A percentile compares a stretch with the other conserved stretches of the same genome.
Evolutionary conservation across 2,888 invertebrate genomes (phyloP).

Genomic region (Rhingia rostrata): DNA sequence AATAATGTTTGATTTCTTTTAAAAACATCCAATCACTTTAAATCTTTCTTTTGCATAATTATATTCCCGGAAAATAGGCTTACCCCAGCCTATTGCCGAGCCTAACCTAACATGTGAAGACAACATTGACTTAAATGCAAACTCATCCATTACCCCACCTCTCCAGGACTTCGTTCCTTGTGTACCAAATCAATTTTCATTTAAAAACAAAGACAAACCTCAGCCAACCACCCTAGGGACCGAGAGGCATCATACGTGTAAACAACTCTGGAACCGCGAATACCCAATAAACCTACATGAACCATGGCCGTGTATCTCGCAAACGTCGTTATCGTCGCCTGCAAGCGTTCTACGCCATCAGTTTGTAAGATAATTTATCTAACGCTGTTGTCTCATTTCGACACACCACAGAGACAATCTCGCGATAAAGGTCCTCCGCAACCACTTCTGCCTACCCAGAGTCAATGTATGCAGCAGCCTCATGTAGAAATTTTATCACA

Average conservation of each 20-base stretch:
- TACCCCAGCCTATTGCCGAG: too few relatives aligned
- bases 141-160: too few relatives aligned
- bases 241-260: slow-evolving; percentile 36
- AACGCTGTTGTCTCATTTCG: slow-evolving; percentile 57
- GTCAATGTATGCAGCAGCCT: not conserved
- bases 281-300: slow-evolving; percentile 55
- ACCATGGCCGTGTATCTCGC: slow-evolving; percentile 30
- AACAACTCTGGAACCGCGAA: slow-evolving; percentile 36
- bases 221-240: not conserved
- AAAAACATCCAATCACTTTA: too few relatives aligned
- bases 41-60: too few relatives aligned
- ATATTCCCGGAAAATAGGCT: too few relatives aligned
- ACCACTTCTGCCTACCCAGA: not conserved
- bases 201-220: not conserved
- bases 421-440: not conserved
- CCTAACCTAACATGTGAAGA: too few relatives aligned
- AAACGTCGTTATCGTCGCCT: slow-evolving; percentile 42
- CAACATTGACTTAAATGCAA: too few relatives aligned
- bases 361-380: slow-evolving; percentile 61
- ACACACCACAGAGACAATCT: slow-evolving; percentile 45
- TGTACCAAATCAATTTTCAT: slow-evolving; percentile 18
- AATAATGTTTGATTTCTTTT: too few relatives aligned
- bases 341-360: slow-evolving; percentile 17
- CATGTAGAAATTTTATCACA: slow-evolving; percentile 59
- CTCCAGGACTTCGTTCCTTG: not conserved